Evolutionary conservation across 2,113 vertebrate genomes (phyloP).

Genomic region (Hydrolagus affinis): DNA sequence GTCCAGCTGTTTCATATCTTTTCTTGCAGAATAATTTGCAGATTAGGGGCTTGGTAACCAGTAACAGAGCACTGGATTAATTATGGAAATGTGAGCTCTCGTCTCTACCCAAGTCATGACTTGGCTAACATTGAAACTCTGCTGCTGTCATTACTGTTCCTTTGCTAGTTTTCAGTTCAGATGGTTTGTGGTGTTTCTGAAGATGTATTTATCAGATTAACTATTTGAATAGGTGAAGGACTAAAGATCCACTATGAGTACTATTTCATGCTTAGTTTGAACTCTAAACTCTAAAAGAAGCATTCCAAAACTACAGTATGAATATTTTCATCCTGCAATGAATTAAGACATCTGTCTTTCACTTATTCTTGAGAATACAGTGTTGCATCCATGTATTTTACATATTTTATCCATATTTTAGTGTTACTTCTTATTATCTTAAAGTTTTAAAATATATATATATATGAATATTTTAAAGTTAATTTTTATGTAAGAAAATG

Average conservation of each 20-base stretch:
- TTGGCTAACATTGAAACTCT: not conserved
- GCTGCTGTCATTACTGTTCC: not conserved
- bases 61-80: not conserved
- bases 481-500: too few relatives aligned
- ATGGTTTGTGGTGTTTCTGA: not conserved
- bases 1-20: not conserved
- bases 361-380: not conserved
- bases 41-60: not conserved
- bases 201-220: not conserved
- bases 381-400: not conserved
- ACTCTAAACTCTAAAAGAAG: not conserved
- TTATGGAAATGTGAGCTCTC: not conserved
- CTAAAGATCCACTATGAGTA: not conserved
- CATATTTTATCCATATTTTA: not conserved
- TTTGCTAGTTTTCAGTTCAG: too few relatives aligned
- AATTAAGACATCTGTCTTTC: not conserved
- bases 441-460: not conserved
- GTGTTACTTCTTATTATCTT: not conserved
- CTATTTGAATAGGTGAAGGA: not conserved
- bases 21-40: not conserved
- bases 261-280: not conserved
- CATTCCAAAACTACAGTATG: not conserved
- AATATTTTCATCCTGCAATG: not conserved
- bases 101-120: not conserved
- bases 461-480: too few relatives aligned